These are phyloP conservation scores for Salvator merianae DNA, from an alignment of 2,113 vertebrate genomes.

Conservation along the genomic window DNA sequence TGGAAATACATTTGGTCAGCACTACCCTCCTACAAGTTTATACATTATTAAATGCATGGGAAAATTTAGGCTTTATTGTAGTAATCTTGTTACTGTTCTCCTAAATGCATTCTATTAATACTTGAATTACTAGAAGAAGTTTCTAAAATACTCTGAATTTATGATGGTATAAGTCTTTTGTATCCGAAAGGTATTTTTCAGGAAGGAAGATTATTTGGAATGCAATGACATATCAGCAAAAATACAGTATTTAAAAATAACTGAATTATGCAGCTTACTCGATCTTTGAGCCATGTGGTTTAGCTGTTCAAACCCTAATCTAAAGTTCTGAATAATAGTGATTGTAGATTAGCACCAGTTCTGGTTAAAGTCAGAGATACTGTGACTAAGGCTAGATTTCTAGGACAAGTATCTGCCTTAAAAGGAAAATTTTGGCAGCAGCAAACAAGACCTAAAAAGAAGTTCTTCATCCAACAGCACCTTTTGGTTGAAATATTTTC, in stretches of 20 bases:
- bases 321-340: not conserved
- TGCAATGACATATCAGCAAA: not conserved
- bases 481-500: too few species aligned
- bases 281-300: too few species aligned
- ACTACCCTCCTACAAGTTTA: not conserved
- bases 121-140: too few species aligned
- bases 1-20: not conserved
- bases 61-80: not conserved
- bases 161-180: not conserved
- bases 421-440: not conserved
- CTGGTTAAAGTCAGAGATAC: not conserved
- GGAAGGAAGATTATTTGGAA: not conserved
- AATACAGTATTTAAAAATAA: too few species aligned
- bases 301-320: not conserved
- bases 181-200: not conserved
- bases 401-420: not conserved
- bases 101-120: too few species aligned
- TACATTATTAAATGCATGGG: not conserved
- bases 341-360: not conserved
- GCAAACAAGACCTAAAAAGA: not conserved
- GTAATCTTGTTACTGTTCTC: not conserved
- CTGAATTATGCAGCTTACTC: too few species aligned
- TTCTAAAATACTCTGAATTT: not conserved
- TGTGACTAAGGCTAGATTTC: not conserved
- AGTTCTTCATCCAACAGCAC: too few species aligned